Conservation (phyloP, 2,113 vertebrate genomes). For the Phylloscopus trochilus region DNA sequence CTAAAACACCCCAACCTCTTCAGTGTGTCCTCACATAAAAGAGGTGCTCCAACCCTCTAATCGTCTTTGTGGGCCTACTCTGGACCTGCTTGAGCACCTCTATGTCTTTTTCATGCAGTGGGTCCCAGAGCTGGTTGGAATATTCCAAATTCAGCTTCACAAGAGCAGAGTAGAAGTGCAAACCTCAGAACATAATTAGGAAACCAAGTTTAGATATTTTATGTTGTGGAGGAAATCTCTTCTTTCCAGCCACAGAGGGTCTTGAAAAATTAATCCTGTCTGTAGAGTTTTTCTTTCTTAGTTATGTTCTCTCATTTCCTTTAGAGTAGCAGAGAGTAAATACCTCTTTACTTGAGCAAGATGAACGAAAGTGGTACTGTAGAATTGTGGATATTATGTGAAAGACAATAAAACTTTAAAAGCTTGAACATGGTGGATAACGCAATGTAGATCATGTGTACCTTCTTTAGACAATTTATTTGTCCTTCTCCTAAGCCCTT, state of each 20-base stretch:
- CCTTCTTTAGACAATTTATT: neutral
- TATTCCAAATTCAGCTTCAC: neutral
- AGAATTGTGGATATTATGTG: neutral
- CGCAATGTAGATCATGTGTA: neutral
- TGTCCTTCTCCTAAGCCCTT: neutral
- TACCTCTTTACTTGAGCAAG: neutral
- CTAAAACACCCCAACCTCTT: neutral
- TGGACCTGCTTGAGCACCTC: neutral
- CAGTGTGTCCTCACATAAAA: rapidly evolving
- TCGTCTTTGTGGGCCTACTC: neutral
- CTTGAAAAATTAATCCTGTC: neutral
- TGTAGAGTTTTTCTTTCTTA: neutral
- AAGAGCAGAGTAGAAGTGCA: neutral
- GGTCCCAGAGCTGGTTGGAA: neutral
- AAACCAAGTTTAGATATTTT: neutral
- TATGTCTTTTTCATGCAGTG: neutral
- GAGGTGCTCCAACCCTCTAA: neutral
- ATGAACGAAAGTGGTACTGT: neutral
- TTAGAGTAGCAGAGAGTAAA: neutral
- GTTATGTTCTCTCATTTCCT: neutral
- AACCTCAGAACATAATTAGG: neutral
- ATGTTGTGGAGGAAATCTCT: neutral
- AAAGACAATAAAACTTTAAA: neutral
- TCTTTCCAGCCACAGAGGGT: neutral
- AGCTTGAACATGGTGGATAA: neutral